Conservation (phyloP, 1,140 invertebrate genomes). For the Plodia interpunctella region DNA sequence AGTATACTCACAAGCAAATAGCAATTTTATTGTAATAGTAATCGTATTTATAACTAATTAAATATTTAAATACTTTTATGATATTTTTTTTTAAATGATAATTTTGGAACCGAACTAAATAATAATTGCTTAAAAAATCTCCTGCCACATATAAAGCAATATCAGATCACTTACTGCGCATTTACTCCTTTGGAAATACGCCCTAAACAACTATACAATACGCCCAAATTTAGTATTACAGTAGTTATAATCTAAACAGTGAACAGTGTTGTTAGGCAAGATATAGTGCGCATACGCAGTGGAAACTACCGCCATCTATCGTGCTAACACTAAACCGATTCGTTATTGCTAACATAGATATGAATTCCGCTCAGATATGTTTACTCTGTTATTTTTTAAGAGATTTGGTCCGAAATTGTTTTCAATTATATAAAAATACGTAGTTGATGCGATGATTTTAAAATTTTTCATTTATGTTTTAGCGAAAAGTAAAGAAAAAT, state of each 20-base stretch:
- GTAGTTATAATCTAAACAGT: conserved; percentile 21
- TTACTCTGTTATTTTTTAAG: conserved; percentile 41
- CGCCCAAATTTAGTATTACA: neutral
- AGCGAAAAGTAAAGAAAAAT: no score
- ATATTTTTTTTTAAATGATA: no score
- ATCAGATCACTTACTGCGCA: no score
- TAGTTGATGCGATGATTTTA: neutral
- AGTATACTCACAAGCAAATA: no score
- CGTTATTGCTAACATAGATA: conserved; percentile 64
- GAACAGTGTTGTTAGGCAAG: conserved; percentile 37
- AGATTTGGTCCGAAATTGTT: conserved; percentile 56
- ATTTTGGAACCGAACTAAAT: no score
- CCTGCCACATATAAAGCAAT: no score
- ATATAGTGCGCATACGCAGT: neutral
- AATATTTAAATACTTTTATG: no score
- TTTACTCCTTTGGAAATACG: neutral
- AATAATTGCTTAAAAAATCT: no score
- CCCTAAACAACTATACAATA: conserved; percentile 17
- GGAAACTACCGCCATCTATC: neutral
- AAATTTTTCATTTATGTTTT: no score
- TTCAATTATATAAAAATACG: conserved; percentile 15
- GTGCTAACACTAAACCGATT: conserved; percentile 3
- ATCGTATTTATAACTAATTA: no score
- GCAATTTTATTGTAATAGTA: no score
- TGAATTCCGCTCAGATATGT: conserved; percentile 62